phyloP scores from a whole-genome alignment of 2,797 vertebrate species.

The Betta splendens region DNA sequence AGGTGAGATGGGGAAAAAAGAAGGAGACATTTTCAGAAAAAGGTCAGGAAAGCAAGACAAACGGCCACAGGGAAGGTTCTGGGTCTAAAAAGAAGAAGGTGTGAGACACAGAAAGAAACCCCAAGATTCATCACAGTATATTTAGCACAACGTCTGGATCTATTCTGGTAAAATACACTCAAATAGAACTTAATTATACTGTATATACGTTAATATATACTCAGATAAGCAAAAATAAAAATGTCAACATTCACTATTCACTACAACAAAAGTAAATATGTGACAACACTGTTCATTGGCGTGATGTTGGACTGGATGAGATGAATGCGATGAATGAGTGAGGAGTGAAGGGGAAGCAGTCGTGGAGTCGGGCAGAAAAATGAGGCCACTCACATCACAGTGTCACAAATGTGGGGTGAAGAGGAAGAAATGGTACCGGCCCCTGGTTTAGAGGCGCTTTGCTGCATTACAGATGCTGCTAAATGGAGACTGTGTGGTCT shows the following conservation, averaged over 20 bases:
- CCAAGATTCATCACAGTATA: conserved; percentile 33
- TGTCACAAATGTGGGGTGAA: conserved; percentile 23
- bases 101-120: conserved; percentile 60
- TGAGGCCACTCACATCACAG: conserved; percentile 30
- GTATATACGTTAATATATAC: conserved; percentile 17
- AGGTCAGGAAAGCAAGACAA: conserved; percentile 59
- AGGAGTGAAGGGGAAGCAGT: conserved; percentile 2
- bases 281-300: conserved; percentile 38
- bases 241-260: conserved; percentile 30
- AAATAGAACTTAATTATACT: conserved; percentile 64
- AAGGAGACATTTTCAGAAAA: conserved; percentile 48
- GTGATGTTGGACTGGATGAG: conserved; percentile 21
- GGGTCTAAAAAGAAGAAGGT: conserved; percentile 41
- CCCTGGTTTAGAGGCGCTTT: too few relatives aligned
- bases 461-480: too few relatives aligned
- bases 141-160: conserved; percentile 5
- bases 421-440: conserved; percentile 14
- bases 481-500: too few relatives aligned
- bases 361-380: conserved; percentile 7
- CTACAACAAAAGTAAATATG: conserved; percentile 28
- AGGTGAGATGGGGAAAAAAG: conserved; percentile 77
- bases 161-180: conserved; percentile 28
- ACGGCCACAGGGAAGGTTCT: conserved; percentile 58
- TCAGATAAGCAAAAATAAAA: conserved; percentile 37
- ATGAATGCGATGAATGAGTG: conserved; percentile 45